A percentile compares a stretch with the other conserved stretches of the same genome.
Conservation (phyloP, 2,797 vertebrate species). For the Emydoidea blandingii region DNA sequence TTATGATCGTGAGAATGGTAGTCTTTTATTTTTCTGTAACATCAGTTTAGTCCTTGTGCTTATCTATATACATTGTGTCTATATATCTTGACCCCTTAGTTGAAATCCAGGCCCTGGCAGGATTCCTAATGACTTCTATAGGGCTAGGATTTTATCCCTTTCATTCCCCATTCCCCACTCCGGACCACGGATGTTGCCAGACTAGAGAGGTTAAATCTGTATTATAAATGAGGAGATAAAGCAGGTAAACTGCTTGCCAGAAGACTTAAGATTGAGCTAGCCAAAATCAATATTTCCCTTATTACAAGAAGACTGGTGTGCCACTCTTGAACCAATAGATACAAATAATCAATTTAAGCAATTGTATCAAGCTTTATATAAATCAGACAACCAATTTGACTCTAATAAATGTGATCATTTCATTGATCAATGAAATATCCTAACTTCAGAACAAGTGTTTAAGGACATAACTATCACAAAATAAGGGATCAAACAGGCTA, state of each 20-base stretch:
- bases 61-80: neutral
- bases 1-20: neutral
- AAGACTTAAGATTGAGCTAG: neutral
- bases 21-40: neutral
- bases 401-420: no score
- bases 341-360: neutral
- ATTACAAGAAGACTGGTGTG: neutral
- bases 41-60: neutral
- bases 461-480: no score
- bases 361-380: neutral
- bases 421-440: no score
- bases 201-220: no score
- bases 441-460: no score
- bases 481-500: no score
- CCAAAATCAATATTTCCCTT: neutral
- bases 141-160: neutral
- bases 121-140: neutral
- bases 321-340: neutral
- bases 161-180: neutral
- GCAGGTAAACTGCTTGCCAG: neutral
- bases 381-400: no score
- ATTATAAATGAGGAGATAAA: no score
- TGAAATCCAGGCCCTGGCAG: neutral
- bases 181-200: no score
- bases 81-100: neutral